A percentile compares a stretch with the other conserved stretches of the same genome.
Evolutionary conservation across 2,113 vertebrate species (phyloP).

Genomic region (Marmota flaviventris): DNA sequence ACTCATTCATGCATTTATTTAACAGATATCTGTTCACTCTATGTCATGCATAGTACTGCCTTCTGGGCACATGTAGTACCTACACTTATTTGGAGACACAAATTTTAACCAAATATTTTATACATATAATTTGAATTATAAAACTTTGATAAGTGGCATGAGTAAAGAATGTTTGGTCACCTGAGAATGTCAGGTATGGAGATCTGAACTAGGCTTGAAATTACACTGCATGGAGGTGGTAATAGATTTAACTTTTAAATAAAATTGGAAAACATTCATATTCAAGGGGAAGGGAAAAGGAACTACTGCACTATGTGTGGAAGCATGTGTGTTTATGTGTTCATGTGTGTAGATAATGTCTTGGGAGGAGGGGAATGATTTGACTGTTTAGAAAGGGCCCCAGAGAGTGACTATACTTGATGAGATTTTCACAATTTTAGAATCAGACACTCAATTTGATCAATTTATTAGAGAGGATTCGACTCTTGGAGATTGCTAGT

Average conservation of each 20-base stretch:
- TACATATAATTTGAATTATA: background rate
- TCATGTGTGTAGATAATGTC: no score
- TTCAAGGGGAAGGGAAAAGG: background rate
- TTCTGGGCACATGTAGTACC: background rate
- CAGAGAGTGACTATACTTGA: background rate
- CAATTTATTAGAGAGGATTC: background rate
- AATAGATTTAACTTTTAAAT: constrained; percentile 29
- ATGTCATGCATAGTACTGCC: background rate
- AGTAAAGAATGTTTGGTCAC: background rate
- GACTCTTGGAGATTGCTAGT: background rate
- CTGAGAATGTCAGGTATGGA: background rate
- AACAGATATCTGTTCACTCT: background rate
- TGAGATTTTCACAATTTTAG: constrained; percentile 19
- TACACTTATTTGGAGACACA: background rate
- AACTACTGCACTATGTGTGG: background rate
- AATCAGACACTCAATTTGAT: constrained; percentile 11
- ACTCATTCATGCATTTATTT: background rate
- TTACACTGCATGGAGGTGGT: background rate
- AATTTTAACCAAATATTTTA: constrained; percentile 17
- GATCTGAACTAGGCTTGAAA: background rate
- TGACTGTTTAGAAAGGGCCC: background rate
- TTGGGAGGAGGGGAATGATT: background rate
- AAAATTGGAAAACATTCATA: background rate
- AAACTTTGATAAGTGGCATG: background rate
- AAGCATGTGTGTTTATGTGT: background rate